phyloP scores from a whole-genome alignment of 2,888 invertebrate species.

The Idaea aversata region DNA sequence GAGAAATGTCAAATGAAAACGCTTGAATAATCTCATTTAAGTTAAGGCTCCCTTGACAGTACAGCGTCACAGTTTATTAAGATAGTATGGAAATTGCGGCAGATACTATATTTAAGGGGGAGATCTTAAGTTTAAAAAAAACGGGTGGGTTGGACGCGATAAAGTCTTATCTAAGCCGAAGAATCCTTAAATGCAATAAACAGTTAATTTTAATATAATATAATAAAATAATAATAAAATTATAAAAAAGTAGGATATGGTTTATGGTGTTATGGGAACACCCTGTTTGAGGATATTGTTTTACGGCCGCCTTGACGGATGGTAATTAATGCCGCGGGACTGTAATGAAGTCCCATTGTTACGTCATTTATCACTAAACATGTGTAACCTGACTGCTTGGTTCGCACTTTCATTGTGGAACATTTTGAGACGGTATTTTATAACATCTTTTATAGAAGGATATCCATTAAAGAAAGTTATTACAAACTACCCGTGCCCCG shows the following conservation, averaged over 20 bases:
- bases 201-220: no score
- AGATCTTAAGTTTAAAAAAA: no score
- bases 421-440: background rate
- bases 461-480: no score
- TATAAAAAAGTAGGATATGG: no score
- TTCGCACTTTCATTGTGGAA: background rate
- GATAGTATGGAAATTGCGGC: no score
- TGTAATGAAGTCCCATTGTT: conserved; percentile 67
- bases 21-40: background rate
- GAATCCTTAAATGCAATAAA: no score
- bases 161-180: no score
- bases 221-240: no score
- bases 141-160: no score
- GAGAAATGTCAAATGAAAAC: background rate
- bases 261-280: conserved; percentile 6
- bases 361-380: conserved; percentile 60
- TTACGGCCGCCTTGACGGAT: conserved; percentile 35
- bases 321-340: conserved; percentile 60
- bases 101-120: background rate
- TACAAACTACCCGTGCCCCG: no score
- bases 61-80: background rate
- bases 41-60: background rate
- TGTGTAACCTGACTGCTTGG: conserved; percentile 44
- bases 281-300: conserved; percentile 18
- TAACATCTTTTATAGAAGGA: background rate